A percentile compares a stretch with the other conserved stretches of the same genome.
These are phyloP conservation scores for Buteo buteo DNA, from an alignment of 2,113 vertebrate species.

Conservation along the genomic window DNA sequence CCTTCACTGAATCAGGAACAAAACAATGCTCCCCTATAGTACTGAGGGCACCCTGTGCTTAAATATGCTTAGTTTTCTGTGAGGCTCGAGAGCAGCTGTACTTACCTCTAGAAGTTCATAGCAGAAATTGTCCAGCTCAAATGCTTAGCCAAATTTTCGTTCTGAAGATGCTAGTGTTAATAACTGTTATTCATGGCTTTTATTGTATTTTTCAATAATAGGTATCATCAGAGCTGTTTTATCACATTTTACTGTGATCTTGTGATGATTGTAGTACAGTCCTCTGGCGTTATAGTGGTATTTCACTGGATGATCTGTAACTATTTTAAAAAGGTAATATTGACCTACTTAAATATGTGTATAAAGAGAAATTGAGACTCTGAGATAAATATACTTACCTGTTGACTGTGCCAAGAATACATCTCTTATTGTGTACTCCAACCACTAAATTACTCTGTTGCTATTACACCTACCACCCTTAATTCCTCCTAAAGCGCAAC, in stretches of 20 bases:
- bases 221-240: neutral
- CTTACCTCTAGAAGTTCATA: neutral
- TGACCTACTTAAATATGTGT: neutral
- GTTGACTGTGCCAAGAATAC: neutral
- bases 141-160: neutral
- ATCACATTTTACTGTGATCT: neutral
- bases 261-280: neutral
- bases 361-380: neutral
- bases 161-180: neutral
- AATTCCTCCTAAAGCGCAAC: neutral
- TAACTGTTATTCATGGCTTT: neutral
- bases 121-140: neutral
- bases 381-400: neutral
- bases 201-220: neutral
- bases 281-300: neutral
- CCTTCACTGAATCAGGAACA: neutral
- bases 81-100: neutral
- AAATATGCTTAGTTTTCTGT: neutral
- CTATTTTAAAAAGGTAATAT: neutral
- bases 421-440: neutral
- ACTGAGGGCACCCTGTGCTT: neutral
- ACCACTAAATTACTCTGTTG: neutral
- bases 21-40: neutral
- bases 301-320: neutral
- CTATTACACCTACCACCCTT: neutral